Base-by-base conservation (phyloP, 2,113 vertebrate genomes). In the Nothocercus julius region DNA sequence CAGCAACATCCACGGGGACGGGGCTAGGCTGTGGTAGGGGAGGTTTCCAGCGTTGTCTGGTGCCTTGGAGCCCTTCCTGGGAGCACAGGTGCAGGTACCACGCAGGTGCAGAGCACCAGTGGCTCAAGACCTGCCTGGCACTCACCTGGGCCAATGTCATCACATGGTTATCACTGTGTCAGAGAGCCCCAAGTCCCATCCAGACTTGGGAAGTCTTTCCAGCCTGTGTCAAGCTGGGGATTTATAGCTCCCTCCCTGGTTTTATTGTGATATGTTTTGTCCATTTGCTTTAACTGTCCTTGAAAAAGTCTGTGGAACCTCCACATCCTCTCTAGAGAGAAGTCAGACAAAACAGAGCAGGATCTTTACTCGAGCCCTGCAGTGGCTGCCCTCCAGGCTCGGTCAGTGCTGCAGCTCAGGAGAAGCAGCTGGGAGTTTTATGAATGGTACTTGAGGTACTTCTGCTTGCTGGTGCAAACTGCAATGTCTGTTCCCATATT, bases 261-360 rank as follows among this genome's bases (percentile, higher is more conserved):
- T 86, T 30, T 93, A 6, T 49, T 67, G 34, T 73, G 40, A 51
- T 73, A 27, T 51, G 25, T 69, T 92, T 56, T 92, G 67, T 80
- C 44, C 49, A 25, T 80, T 80, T 77, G 70, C 28, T 64, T 87
- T 77, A 80, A 45, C 28, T 82, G 11, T 51, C 36, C 49, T 92
- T 83, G 34, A 54, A 88, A 78, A 45, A 30, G 21, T 42, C 54
- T 49, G 7, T 72, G 73, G 59, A 83, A 69, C 34, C 54, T 62
- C 16, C 32, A 7, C 1, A 0, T 69, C 49, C 49, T 77, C 49
- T 74, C 49, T 32, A 67, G 63, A 77, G 76, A 54, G 77, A 47
- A 77, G 45, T 25, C 28, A 82, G 72, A 30, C 30, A 25, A 73
- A 63, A 61, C 4, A 89, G 61, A 69, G 32, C 72, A 82, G n/a